Evolutionary conservation across 2,888 invertebrate genomes (phyloP).

Genomic region (Nipponacmea schrenckii): DNA sequence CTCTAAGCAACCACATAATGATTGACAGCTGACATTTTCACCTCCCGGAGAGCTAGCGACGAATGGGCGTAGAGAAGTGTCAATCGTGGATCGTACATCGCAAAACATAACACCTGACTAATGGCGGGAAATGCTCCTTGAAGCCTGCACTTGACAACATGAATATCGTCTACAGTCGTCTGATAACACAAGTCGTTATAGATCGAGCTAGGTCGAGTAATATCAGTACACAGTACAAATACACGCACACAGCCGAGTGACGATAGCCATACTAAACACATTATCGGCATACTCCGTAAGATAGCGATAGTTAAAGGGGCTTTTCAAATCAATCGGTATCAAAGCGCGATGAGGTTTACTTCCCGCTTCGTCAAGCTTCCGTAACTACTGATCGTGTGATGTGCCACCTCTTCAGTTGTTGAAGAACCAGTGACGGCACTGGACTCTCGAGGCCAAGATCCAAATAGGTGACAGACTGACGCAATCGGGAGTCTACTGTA

Average conservation of each 20-base stretch:
- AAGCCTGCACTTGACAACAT: constrained; percentile 6
- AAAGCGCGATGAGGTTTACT: no score
- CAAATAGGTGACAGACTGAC: no score
- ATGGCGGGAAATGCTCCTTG: constrained; percentile 8
- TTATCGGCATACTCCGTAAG: no score
- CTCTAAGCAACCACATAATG: constrained; percentile 7
- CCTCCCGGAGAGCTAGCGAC: neutral
- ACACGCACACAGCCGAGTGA: neutral
- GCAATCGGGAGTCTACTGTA: no score
- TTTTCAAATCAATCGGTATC: no score
- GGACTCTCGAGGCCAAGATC: no score
- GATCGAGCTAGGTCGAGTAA: neutral
- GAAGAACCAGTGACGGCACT: no score
- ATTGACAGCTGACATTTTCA: constrained; percentile 8
- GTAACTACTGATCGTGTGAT: no score
- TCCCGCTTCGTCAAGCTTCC: no score
- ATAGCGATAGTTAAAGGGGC: no score
- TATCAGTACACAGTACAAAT: neutral
- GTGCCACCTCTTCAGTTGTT: no score
- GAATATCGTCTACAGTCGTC: constrained; percentile 5
- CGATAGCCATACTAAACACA: no score
- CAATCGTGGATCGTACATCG: constrained; percentile 8
- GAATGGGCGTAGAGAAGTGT: constrained; percentile 8
- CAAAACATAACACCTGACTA: constrained; percentile 9
- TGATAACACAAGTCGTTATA: constrained; percentile 2